Base-by-base conservation (phyloP, 2,888 invertebrate genomes). In the Tachina lurida region DNA sequence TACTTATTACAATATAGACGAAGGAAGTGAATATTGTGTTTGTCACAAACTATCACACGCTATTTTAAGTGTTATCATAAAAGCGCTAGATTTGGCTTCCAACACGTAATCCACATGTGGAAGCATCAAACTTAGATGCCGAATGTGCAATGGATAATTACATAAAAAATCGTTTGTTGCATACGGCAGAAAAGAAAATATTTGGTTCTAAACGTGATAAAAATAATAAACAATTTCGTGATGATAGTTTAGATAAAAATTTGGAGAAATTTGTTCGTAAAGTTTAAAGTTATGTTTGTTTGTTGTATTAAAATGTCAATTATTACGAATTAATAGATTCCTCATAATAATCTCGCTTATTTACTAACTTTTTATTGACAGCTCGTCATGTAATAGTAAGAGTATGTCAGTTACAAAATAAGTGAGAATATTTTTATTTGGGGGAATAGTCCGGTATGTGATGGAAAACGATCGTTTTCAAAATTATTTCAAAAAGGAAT, bases 31-130 rank as follows among this genome's bases (percentile, higher is more conserved):
- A 80, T 91, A 90, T 67, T 90, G 90, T 78, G 90, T 90, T 2
- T 91, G 90, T 67, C 91, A 91, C 84, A 91, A 90, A 10, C 74
- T 91, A 65, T 90, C 91, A 0, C 91, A 91, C 75, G 91, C 91
- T 0, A 74, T 91, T 17, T 89, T 91, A 39, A 90, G 90, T 79
- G 68, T 91, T 52, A 91, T 91, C 12, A 91, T 91, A 45, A 91
- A 91, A 73, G 90, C 90, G 0, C 81, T 91, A 41, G 91, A 91
- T 58, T 88, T 90, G 54, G 91, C 91, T 0, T 89, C 91, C 91
- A 5, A 88, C 90, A 0, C 88, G 87, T 1, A 88, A 89, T 62
- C 88, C 89, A 4, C 86, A 88, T 2, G 89, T 89, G 13, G 52
- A 79, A 31, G 87, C 87, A n/a, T 43, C 89, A 0, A 13, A 31